These are phyloP conservation scores for Strigamia crassipes DNA, from an alignment of 2,888 invertebrate genomes.

Conservation along the genomic window DNA sequence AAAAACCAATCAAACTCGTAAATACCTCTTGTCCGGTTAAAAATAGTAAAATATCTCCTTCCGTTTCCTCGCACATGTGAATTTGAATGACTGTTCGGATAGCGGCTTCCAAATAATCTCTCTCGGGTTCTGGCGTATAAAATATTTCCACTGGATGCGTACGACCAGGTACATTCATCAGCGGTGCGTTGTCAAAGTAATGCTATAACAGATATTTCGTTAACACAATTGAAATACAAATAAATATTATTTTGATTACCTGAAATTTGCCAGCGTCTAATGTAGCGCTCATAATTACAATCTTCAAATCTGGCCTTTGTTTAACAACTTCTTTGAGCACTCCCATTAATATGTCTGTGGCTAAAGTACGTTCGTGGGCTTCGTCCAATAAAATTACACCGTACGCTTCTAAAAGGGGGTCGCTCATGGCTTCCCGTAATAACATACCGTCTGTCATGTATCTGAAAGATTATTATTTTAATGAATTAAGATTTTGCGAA, in stretches of 20 bases:
- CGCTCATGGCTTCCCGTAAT: slow-evolving; percentile 97
- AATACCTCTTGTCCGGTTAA: slow-evolving; percentile 71
- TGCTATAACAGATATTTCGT: slow-evolving; percentile 64
- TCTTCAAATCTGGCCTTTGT: slow-evolving; percentile 87
- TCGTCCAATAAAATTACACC: slow-evolving; percentile 96
- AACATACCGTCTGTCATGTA: slow-evolving; percentile 99
- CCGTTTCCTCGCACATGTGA: slow-evolving; percentile 91
- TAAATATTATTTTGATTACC: slow-evolving; percentile 55
- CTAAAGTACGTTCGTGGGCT: slow-evolving; percentile 97
- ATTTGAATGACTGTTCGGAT: slow-evolving; percentile 97
- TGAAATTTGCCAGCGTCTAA: slow-evolving; percentile 98
- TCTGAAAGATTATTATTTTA: slow-evolving; percentile 59
- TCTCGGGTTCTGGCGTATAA: slow-evolving; percentile 97
- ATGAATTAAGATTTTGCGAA: background rate
- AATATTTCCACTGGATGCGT: slow-evolving; percentile 97
- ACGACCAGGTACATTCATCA: slow-evolving; percentile 97
- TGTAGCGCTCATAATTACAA: slow-evolving; percentile 99
- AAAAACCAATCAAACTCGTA: background rate
- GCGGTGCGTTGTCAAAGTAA: slow-evolving; percentile 97
- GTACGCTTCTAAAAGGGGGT: slow-evolving; percentile 95
- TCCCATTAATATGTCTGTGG: slow-evolving; percentile 99
- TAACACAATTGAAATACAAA: no score
- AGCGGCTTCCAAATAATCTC: slow-evolving; percentile 97
- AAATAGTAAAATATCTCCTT: slow-evolving; percentile 91
- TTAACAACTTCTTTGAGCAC: slow-evolving; percentile 95